These are phyloP conservation scores for Pachydiplax longipennis DNA, from an alignment of 2,888 invertebrate genomes.

Conservation along the genomic window DNA sequence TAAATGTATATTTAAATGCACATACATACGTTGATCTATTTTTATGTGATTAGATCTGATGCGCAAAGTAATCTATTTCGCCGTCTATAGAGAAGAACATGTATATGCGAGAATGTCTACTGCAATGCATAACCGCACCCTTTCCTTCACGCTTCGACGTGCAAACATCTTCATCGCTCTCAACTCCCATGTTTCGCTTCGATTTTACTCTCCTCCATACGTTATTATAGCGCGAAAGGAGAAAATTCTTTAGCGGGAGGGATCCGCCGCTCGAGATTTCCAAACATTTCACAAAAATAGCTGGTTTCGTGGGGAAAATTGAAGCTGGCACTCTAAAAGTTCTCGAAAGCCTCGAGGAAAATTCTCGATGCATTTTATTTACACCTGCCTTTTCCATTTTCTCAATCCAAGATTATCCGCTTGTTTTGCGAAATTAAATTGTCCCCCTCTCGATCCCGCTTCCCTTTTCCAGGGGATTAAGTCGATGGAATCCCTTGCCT, in stretches of 20 bases:
- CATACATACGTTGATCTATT: too few species aligned
- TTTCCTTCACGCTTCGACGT: too few species aligned
- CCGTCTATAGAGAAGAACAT: too few species aligned
- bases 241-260: background rate
- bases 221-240: background rate
- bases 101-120: too few species aligned
- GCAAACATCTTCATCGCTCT: too few species aligned
- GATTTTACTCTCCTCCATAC: background rate
- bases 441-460: background rate
- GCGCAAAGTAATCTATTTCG: too few species aligned
- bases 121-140: too few species aligned
- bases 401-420: background rate
- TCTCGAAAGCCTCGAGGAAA: background rate
- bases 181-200: too few species aligned
- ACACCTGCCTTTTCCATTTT: background rate
- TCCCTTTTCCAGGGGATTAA: background rate
- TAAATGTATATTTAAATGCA: too few species aligned
- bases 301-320: background rate
- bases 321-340: background rate
- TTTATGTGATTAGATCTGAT: too few species aligned
- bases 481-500: background rate
- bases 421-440: background rate
- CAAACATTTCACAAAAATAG: background rate
- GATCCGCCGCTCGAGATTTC: background rate
- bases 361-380: background rate